Base-by-base conservation (phyloP, 2,888 invertebrate species). In the Dolichopus griseipennis region DNA sequence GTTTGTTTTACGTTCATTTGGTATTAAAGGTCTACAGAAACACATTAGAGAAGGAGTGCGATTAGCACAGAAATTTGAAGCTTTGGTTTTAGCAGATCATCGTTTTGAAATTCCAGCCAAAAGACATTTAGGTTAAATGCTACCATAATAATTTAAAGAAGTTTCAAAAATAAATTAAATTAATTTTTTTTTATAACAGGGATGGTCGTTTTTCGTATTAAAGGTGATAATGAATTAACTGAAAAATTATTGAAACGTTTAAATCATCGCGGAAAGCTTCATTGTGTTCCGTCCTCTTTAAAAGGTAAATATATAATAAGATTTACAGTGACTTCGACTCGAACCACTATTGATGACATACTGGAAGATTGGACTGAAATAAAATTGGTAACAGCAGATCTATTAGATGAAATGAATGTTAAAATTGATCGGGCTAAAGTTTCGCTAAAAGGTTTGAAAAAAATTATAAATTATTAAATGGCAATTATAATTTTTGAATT, bases 1-100 rank as follows among this genome's bases (percentile, higher is more conserved):
- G 97, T 97, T 97, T 78, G 97, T 97, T 0, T 85, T 97, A n/a
- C 85, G 97, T 64, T 94, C 92, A 75, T 97, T 89, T 75, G 97
- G 97, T 9, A 88, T 97, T 18, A 87, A 87, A 70, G 97, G 97
- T 0, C 83, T 97, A 1, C 97, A 97, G 78, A 90, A 91, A 73
- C 97, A 97, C 78, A 91, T 98, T 74, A 86, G 97, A 72, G 91
- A 95, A 86, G 90, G 95, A 2, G 94, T 98, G 0, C 86, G 91
- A 34, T 80, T 97, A 76, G 97, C 97, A 0, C 90, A 91, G 79
- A 91, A 92, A 77, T 95, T 98, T 76, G 97, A 97, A 82, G 90
- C 90, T 0, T 80, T 96, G 15, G 89, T 97, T 0, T 78, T 87
- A 69, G 88, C 88, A 27, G 97, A 98, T 78, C 83, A 85, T 21